phyloP scores from a whole-genome alignment of 2,888 invertebrate genomes.

The Lasioglossum lativentre region DNA sequence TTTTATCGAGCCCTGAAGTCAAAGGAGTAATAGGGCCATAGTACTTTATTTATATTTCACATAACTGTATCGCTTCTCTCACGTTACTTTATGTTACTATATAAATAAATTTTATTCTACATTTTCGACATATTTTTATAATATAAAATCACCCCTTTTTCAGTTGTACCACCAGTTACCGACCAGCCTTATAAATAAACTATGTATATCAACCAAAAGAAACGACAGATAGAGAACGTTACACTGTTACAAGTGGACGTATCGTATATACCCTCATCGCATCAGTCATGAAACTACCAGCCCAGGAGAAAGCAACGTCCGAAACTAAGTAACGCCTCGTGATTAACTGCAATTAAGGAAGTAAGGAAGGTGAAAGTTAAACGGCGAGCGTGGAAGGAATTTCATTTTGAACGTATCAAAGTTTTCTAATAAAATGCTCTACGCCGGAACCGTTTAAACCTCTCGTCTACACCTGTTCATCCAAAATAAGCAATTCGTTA shows the following conservation, averaged over 20 bases:
- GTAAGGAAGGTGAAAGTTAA: constrained; percentile 46
- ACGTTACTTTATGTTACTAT: too few relatives aligned
- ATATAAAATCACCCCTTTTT: not conserved
- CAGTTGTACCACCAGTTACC: too few relatives aligned
- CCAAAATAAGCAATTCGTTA: constrained; percentile 44
- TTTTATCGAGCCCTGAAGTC: too few relatives aligned
- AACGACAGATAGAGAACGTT: not conserved
- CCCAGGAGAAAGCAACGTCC: constrained; percentile 28
- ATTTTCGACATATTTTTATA: too few relatives aligned
- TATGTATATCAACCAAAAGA: not conserved
- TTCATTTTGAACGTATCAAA: constrained; percentile 70
- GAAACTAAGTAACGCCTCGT: constrained; percentile 50
- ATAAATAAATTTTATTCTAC: too few relatives aligned
- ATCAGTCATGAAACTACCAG: constrained; percentile 22
- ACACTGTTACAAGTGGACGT: not conserved
- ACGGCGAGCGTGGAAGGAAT: constrained; percentile 60
- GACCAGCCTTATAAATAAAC: not conserved
- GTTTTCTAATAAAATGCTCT: constrained; percentile 66
- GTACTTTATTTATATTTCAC: too few relatives aligned
- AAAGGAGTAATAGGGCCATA: too few relatives aligned
- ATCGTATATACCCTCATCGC: not conserved
- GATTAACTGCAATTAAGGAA: constrained; percentile 68
- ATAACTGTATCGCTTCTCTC: too few relatives aligned
- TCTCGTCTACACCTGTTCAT: constrained; percentile 60
- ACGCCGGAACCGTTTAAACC: constrained; percentile 46